Evolutionary conservation across 2,888 invertebrate species (phyloP), one percentile per base, ranked within the genome.

Genomic region (Andrena fulva): DNA sequence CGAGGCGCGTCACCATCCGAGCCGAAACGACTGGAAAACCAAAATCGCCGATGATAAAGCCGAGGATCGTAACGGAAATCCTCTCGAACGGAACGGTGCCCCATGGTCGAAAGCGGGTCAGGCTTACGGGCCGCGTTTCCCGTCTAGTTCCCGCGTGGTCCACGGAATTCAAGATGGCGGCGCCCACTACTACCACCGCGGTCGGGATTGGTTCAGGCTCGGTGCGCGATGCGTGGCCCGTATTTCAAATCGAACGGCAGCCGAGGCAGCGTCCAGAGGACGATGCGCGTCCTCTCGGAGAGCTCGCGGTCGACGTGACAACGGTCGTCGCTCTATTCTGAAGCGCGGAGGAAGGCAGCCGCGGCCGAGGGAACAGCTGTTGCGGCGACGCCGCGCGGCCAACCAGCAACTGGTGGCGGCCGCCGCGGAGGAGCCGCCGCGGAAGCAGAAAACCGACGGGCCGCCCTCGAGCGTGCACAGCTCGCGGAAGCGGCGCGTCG

Each of bases 401-500:
- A 12, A 31, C 6, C 24, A 24, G 48, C 62, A 20, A 16, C 24
- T 2, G 33, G 16, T 31, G 50, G 12, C 27, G 42, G n/a, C 16
- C 20, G 60, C 10, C 48, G 66, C n/a, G 56, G 56, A 52, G 64
- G 68, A 64, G 10, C n/a, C 29, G 10, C 35, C 70, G 60, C 50
- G 54, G 54, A 69, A 71, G n/a, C 62, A 63, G 35, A 59, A 20
- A 27, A 8, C 5, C 60, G 74, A 24, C 56, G 62, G 60, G 68
- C 71, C 27, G 73, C 76, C 56, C 70, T 70, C 77, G 72, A 42
- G 10, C 48, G 66, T 16, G 29, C 74, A 72, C 20, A 67, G 16
- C 20, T 24, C 68, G 62, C 85, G 87, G 35, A 84, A 88, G 63
- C 86, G 88, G 16, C 86, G 88, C 29, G 80, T 88, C 56, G 88